Evolutionary conservation across 2,888 invertebrate genomes (phyloP).

Genomic region (Orthosia gracilis): DNA sequence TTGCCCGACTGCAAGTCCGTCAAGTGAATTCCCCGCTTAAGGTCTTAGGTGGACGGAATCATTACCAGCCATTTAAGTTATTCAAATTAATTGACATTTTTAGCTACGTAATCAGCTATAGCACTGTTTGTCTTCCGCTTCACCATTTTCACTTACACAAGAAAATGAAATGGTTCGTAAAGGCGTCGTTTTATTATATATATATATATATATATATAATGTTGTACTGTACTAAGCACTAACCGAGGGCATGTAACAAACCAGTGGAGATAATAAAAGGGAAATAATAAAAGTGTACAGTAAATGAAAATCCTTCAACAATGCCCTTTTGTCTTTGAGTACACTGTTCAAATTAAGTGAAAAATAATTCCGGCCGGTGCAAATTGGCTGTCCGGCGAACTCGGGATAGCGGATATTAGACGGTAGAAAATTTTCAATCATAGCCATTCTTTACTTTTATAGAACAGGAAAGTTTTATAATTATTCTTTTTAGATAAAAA

Average conservation of each 20-base stretch:
- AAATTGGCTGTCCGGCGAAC: conserved; percentile 42
- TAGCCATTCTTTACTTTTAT: conserved; percentile 34
- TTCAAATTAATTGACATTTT: not conserved
- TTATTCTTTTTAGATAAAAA: conserved; percentile 32
- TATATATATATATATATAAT: no score
- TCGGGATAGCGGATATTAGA: conserved; percentile 39
- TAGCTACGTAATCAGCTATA: conserved; percentile 2
- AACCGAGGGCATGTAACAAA: no score
- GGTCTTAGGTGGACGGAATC: not conserved
- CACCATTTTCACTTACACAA: not conserved
- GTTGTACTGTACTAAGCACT: no score
- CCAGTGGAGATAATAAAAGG: conserved; percentile 29
- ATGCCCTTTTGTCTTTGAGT: conserved; percentile 39
- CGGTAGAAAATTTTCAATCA: conserved; percentile 7
- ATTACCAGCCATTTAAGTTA: not conserved
- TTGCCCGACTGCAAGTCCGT: no score
- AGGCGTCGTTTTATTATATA: conserved; percentile 42
- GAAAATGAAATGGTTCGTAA: conserved; percentile 30
- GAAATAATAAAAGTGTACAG: conserved; percentile 43
- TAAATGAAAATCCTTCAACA: conserved; percentile 46
- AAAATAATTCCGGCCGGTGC: conserved; percentile 56
- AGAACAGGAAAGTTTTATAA: conserved; percentile 29
- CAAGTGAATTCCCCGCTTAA: no score
- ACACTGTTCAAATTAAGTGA: conserved; percentile 56
- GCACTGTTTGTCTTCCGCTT: not conserved